Conservation (phyloP, 2,888 invertebrate genomes). For the Noctua fimbriata region DNA sequence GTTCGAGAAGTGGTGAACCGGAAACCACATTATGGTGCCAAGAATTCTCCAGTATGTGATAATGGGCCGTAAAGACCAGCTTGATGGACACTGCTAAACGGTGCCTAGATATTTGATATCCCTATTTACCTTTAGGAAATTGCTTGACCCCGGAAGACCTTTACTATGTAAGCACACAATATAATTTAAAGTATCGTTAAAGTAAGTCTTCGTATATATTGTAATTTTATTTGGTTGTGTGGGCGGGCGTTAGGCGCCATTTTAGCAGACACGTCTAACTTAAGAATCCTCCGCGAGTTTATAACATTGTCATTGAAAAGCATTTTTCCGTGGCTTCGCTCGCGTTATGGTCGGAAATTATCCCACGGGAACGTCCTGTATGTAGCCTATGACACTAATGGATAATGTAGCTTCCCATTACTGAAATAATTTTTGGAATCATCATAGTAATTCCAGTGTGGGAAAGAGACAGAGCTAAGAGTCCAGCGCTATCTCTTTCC, state of each 20-base stretch:
- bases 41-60: neutral
- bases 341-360: neutral
- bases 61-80: slow-evolving; percentile 27
- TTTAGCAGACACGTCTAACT: slow-evolving; percentile 43
- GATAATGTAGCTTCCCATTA: neutral
- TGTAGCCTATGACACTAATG: neutral
- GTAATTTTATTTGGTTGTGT: slow-evolving; percentile 58
- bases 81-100: slow-evolving; percentile 18
- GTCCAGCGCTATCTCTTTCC: too few species aligned
- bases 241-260: slow-evolving; percentile 50
- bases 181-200: too few species aligned
- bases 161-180: slow-evolving; percentile 46
- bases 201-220: slow-evolving; percentile 49
- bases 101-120: slow-evolving; percentile 31
- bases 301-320: slow-evolving; percentile 33
- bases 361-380: neutral
- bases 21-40: slow-evolving; percentile 9
- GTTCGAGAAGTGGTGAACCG: neutral
- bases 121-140: slow-evolving; percentile 23
- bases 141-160: slow-evolving; percentile 44
- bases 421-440: neutral
- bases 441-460: too few species aligned
- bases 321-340: neutral
- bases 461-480: too few species aligned
- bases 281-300: slow-evolving; percentile 35